Conservation (phyloP, 2,797 vertebrate species). For the Myotis planiceps region DNA sequence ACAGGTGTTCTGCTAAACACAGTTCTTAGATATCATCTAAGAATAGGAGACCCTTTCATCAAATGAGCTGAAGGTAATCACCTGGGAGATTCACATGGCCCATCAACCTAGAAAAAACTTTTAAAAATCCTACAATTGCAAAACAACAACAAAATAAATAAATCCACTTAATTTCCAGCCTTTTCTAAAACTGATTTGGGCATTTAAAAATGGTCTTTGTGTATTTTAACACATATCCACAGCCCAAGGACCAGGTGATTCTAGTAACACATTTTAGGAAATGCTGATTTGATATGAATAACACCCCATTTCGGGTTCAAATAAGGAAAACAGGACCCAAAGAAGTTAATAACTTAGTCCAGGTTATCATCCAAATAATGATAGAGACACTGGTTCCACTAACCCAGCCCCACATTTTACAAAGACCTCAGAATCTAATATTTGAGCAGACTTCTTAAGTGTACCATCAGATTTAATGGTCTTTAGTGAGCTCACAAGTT, state of each 20-base stretch:
- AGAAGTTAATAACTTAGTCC: not conserved
- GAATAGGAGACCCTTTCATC: slow-evolving; percentile 31
- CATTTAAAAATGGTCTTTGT: slow-evolving; percentile 3
- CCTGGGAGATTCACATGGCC: not conserved
- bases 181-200: slow-evolving; percentile 16
- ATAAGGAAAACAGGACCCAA: not conserved
- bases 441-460: not conserved
- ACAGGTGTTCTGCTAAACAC: not conserved
- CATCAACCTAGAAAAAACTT: not conserved
- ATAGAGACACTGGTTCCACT: not conserved
- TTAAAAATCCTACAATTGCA: not conserved
- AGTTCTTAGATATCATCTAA: not conserved
- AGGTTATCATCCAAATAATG: not conserved
- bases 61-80: not conserved
- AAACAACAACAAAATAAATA: not conserved
- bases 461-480: not conserved
- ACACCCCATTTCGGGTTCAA: not conserved
- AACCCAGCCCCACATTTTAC: accelerated
- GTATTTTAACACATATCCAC: not conserved
- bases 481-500: not conserved
- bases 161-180: not conserved
- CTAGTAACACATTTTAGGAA: not conserved
- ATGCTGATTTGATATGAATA: not conserved
- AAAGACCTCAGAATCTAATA: not conserved
- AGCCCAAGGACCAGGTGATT: not conserved